Evolutionary conservation across 2,797 vertebrate species (phyloP).

Genomic region (Clamator glandarius): DNA sequence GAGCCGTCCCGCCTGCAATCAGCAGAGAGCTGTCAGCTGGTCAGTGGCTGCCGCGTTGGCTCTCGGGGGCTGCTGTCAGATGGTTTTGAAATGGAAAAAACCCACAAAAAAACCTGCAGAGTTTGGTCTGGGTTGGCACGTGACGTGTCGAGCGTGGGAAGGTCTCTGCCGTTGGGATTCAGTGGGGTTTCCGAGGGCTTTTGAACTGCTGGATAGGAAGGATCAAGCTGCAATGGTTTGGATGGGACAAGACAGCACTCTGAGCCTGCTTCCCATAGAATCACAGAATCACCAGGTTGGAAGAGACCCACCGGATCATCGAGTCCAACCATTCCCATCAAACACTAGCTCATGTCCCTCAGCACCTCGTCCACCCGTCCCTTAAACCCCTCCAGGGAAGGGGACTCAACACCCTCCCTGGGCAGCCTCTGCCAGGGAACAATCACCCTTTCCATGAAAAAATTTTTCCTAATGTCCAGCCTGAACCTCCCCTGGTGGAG

Average conservation of each 20-base stretch:
- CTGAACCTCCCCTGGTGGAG: too few relatives aligned
- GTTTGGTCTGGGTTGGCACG: neutral
- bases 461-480: too few relatives aligned
- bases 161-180: rapidly evolving
- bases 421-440: too few relatives aligned
- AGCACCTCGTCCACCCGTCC: too few relatives aligned
- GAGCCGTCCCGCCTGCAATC: slow-evolving; percentile 49
- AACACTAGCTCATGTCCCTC: too few relatives aligned
- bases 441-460: too few relatives aligned
- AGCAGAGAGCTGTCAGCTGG: slow-evolving; percentile 50
- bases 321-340: too few relatives aligned
- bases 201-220: neutral
- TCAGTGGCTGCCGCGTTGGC: slow-evolving; percentile 34
- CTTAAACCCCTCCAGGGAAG: too few relatives aligned
- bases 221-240: neutral
- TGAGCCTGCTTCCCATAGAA: neutral
- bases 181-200: neutral
- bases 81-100: neutral
- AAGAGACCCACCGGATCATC: too few relatives aligned
- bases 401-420: too few relatives aligned
- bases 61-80: neutral
- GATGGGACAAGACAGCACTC: neutral
- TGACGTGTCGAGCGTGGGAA: neutral
- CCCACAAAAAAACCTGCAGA: neutral
- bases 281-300: too few relatives aligned